phyloP scores from a whole-genome alignment of 1,140 invertebrate genomes.

The Bombus picipes region DNA sequence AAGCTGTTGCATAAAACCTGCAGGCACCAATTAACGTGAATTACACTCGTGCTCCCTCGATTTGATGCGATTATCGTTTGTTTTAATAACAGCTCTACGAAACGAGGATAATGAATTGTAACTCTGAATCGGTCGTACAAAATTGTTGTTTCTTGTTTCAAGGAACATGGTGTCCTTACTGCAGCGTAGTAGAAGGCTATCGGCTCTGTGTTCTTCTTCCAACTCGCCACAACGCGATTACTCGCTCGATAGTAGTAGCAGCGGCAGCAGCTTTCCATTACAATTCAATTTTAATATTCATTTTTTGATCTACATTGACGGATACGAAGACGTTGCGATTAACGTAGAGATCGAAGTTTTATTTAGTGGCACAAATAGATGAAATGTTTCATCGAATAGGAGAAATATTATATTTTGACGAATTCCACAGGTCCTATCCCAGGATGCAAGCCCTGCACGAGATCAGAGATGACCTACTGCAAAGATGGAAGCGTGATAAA shows the following conservation, averaged over 20 bases:
- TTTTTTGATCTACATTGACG: background rate
- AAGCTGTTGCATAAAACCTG: constrained; percentile 57
- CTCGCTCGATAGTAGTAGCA: background rate
- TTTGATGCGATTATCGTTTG: constrained; percentile 55
- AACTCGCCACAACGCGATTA: background rate
- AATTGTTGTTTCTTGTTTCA: background rate
- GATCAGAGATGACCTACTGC: constrained; percentile 86
- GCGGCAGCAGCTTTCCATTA: no score
- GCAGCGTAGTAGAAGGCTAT: background rate
- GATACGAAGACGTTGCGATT: background rate
- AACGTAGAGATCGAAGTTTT: background rate
- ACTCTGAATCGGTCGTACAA: constrained; percentile 13
- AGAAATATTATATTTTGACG: background rate
- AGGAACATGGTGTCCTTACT: background rate
- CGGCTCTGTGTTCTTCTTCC: background rate
- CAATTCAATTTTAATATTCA: background rate
- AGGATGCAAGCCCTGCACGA: constrained; percentile 86
- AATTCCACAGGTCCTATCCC: constrained; percentile 81
- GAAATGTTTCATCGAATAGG: background rate
- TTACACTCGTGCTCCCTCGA: constrained; percentile 41
- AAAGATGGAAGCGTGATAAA: constrained; percentile 84
- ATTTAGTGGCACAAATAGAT: background rate
- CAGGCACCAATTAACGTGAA: constrained; percentile 64
- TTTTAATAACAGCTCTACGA: constrained; percentile 51
- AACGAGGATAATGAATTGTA: constrained; percentile 56